Percentiles rank a stretch among this genome's conserved stretches.
Conservation (phyloP, 2,797 vertebrate genomes). For the Cryptoblepharus egeriae region DNA sequence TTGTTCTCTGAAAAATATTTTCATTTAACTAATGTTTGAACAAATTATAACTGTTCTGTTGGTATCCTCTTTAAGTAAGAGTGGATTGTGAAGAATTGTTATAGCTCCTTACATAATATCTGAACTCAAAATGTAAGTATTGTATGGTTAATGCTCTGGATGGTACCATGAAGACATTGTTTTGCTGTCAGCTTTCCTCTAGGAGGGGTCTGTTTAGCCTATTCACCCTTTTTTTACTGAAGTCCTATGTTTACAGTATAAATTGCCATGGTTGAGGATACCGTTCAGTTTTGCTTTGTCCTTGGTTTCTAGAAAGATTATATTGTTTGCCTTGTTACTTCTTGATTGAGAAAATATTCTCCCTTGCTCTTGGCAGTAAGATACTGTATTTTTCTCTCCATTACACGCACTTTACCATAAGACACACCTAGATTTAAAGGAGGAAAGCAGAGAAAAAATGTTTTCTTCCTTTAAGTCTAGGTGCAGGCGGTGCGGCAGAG, state of each 20-base stretch:
- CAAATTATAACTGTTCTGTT: neutral
- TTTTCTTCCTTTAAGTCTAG: no score
- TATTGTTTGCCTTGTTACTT: neutral
- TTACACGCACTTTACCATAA: no score
- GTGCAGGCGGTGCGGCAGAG: no score
- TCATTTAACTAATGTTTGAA: neutral
- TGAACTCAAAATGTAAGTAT: constrained; percentile 23
- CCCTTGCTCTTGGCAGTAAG: neutral
- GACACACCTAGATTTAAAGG: neutral
- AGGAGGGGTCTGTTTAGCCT: constrained; percentile 10
- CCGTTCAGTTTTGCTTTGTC: neutral
- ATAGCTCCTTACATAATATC: neutral
- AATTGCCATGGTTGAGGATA: neutral
- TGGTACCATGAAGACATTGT: no score
- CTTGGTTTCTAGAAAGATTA: no score
- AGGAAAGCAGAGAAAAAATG: neutral
- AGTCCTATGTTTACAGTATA: neutral
- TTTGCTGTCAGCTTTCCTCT: neutral
- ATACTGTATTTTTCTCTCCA: neutral
- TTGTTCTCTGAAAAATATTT: neutral
- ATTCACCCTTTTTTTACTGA: neutral
- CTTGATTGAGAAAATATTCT: neutral
- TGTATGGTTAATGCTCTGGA: neutral
- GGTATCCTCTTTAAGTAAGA: constrained; percentile 12
- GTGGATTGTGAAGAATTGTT: constrained; percentile 16